Percentiles rank a stretch among this genome's conserved stretches.
These are phyloP conservation scores for Pyrochroa serraticornis DNA, from an alignment of 2,888 invertebrate genomes.

Conservation along the genomic window DNA sequence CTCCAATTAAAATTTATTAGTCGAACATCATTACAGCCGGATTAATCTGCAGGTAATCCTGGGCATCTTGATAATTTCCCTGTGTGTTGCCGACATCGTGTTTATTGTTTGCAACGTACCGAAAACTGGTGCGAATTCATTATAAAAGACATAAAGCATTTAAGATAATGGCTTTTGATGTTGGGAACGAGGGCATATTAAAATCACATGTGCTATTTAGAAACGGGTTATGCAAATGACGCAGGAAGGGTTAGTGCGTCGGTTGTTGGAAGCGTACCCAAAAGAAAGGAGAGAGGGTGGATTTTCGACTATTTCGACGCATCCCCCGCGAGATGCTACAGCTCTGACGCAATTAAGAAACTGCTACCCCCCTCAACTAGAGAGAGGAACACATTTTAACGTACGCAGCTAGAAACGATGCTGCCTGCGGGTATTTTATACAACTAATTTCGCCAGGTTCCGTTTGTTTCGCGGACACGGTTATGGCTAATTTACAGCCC, in stretches of 20 bases:
- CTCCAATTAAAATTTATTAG: no score
- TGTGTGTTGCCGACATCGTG: slow-evolving; percentile 10
- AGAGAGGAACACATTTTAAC: slow-evolving; percentile 3
- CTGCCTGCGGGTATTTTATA: slow-evolving; percentile 12
- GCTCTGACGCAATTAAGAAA: slow-evolving; percentile 23
- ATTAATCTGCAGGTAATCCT: slow-evolving; percentile 7
- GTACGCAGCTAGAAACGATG: slow-evolving; percentile 1
- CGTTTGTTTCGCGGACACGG: slow-evolving; percentile 5
- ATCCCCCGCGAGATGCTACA: slow-evolving; percentile 16
- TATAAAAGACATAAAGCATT: slow-evolving; percentile 41
- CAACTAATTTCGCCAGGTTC: slow-evolving; percentile 7
- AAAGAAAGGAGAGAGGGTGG: slow-evolving; percentile 20
- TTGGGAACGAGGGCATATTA: slow-evolving; percentile 38
- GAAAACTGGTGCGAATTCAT: slow-evolving; percentile 34
- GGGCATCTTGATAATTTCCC: slow-evolving; percentile 11
- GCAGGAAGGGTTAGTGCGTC: slow-evolving; percentile 8
- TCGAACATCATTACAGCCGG: no score
- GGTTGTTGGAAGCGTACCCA: slow-evolving; percentile 6
- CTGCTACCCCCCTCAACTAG: slow-evolving; percentile 8
- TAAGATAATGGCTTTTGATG: slow-evolving; percentile 43
- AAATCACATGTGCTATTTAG: slow-evolving; percentile 38
- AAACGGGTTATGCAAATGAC: slow-evolving; percentile 37
- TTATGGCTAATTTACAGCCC: slow-evolving; percentile 15
- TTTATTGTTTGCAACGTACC: slow-evolving; percentile 10
- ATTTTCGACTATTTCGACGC: slow-evolving; percentile 20